Evolutionary conservation across 2,888 invertebrate genomes (phyloP).

Genomic region (Pocota personata): DNA sequence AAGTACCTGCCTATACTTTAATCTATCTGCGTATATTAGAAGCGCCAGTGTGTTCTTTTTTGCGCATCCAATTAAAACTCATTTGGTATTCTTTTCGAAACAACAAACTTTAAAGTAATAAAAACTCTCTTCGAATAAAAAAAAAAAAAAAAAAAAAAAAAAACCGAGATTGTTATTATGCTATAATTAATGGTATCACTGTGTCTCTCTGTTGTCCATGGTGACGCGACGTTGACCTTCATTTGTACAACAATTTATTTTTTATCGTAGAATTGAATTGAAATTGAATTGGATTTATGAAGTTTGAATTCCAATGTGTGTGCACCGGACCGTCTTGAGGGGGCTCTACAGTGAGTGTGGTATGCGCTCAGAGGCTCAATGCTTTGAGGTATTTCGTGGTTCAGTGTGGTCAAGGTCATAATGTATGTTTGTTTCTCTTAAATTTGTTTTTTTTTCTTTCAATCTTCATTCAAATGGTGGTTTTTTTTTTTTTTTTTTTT

Average conservation of each 20-base stretch:
- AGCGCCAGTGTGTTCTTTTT: background rate
- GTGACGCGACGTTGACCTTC: constrained; percentile 4
- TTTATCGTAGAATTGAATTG: background rate
- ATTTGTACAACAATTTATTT: background rate
- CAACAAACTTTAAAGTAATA: background rate
- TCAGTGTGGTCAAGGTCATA: constrained; percentile 46
- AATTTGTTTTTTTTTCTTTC: background rate
- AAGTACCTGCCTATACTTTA: background rate
- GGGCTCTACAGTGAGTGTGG: background rate
- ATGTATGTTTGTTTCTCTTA: constrained; percentile 9
- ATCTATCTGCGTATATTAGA: background rate
- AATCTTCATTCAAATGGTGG: constrained; percentile 4
- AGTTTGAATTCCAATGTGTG: background rate
- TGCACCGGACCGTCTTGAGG: background rate
- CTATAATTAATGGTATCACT: constrained; percentile 16
- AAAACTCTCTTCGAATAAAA: background rate
- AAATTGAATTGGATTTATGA: background rate
- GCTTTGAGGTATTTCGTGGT: background rate
- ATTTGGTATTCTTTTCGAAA: background rate
- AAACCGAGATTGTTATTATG: background rate
- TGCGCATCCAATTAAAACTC: constrained; percentile 9
- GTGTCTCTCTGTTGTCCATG: background rate
- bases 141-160: background rate
- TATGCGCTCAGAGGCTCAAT: background rate
- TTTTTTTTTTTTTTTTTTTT: background rate